Percentiles rank a stretch among this genome's conserved stretches.
phyloP scores from a whole-genome alignment of 2,888 invertebrate genomes.

The Acanthoscelides obtectus region DNA sequence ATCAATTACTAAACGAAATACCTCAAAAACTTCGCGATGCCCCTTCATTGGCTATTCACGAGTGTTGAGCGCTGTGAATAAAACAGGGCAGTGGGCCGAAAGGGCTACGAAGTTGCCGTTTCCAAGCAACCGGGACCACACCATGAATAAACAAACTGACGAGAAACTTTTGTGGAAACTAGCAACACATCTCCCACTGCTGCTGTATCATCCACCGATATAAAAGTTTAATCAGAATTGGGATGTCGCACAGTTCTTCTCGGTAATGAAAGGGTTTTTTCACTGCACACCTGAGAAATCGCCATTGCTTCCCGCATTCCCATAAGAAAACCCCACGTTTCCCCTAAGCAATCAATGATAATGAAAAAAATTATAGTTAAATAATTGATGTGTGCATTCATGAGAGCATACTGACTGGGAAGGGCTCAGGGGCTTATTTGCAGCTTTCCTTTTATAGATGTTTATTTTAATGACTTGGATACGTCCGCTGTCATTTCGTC shows the following conservation, averaged over 20 bases:
- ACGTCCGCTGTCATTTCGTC: too few species aligned
- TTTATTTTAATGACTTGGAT: too few species aligned
- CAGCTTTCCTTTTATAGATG: too few species aligned
- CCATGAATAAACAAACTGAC: background rate
- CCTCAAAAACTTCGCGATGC: background rate
- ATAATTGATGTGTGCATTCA: too few species aligned
- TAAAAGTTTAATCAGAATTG: background rate
- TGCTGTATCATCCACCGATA: background rate
- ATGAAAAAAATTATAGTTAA: too few species aligned
- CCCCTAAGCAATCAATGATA: too few species aligned
- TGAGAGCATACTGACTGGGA: too few species aligned
- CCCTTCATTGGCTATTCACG: background rate
- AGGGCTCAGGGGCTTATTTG: too few species aligned
- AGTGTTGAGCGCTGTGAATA: background rate
- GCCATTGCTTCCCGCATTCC: too few species aligned
- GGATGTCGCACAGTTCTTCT: background rate
- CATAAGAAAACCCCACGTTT: too few species aligned
- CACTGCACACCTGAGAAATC: too few species aligned
- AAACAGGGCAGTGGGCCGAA: background rate
- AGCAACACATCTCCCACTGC: background rate
- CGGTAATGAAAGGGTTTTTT: too few species aligned
- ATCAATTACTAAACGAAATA: background rate
- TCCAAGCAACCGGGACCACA: background rate
- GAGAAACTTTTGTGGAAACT: background rate
- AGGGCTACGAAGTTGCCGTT: background rate